A percentile compares a stretch with the other conserved stretches of the same genome.
Evolutionary conservation across 2,113 vertebrate species (phyloP).

Genomic region (Oreotrochilus melanogaster): DNA sequence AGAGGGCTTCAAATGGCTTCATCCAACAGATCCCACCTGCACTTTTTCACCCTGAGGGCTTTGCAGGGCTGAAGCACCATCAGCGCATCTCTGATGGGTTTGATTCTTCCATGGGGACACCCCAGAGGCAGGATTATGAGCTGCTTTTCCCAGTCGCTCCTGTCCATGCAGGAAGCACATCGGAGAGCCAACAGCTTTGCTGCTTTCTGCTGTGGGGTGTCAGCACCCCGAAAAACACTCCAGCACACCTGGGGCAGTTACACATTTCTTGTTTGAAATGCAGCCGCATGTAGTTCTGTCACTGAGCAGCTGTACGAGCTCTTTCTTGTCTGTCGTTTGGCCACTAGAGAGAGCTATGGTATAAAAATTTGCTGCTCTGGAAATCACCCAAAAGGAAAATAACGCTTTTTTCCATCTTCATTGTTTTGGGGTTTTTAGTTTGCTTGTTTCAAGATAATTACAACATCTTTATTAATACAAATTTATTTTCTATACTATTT

Average conservation of each 20-base stretch:
- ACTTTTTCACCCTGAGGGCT: not conserved
- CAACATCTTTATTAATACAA: not conserved
- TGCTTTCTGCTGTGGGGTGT: not conserved
- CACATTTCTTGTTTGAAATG: rapidly evolving
- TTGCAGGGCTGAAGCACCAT: too few species aligned
- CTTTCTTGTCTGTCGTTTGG: not conserved
- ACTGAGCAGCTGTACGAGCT: rapidly evolving
- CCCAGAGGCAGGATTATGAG: rapidly evolving
- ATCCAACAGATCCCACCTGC: too few species aligned
- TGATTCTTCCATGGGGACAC: not conserved
- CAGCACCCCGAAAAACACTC: not conserved
- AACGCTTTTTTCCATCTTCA: not conserved
- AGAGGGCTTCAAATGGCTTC: not conserved
- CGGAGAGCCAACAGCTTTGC: rapidly evolving
- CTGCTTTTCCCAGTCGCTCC: not conserved
- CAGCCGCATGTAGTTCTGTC: not conserved
- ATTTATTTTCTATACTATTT: not conserved
- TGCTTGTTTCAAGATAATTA: not conserved
- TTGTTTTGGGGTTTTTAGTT: too few species aligned
- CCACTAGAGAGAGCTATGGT: slow-evolving; percentile 46
- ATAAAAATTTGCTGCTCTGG: not conserved
- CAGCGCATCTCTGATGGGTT: rapidly evolving
- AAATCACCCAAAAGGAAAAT: not conserved
- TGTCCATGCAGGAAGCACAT: not conserved
- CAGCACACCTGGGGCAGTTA: not conserved